These are phyloP conservation scores for Octodon degus DNA, from an alignment of 2,113 vertebrate genomes.

Conservation along the genomic window DNA sequence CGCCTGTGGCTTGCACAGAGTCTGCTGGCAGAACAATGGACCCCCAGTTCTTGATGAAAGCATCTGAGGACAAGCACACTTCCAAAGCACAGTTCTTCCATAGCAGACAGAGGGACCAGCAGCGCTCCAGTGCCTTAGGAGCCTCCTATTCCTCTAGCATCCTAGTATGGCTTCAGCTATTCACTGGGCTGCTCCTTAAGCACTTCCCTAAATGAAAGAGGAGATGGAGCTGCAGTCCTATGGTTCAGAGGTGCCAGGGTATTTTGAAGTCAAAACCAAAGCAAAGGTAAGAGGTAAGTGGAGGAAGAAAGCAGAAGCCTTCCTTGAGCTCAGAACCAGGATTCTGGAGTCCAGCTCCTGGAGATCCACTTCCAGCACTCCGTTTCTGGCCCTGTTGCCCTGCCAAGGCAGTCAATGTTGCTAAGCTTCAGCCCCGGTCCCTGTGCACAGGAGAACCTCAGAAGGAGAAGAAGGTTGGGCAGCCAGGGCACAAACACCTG, in stretches of 20 bases:
- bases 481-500: too few relatives aligned
- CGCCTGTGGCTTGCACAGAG: not conserved
- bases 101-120: rapidly evolving
- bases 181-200: not conserved
- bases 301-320: not conserved
- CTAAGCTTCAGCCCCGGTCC: not conserved
- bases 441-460: rapidly evolving
- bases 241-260: not conserved
- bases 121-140: not conserved
- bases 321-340: not conserved
- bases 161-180: not conserved
- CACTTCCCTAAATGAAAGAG: too few relatives aligned
- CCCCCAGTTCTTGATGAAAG: not conserved
- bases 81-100: not conserved
- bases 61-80: not conserved
- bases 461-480: not conserved
- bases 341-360: not conserved
- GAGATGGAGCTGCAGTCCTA: too few relatives aligned
- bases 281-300: not conserved
- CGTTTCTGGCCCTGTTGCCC: not conserved
- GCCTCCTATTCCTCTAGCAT: not conserved
- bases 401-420: not conserved
- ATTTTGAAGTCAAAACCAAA: not conserved
- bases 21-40: not conserved
- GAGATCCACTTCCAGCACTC: not conserved